Percentiles rank a stretch among this genome's conserved stretches.
These are phyloP conservation scores for Copidosoma aretas DNA, from an alignment of 2,888 invertebrate species.

Conservation along the genomic window DNA sequence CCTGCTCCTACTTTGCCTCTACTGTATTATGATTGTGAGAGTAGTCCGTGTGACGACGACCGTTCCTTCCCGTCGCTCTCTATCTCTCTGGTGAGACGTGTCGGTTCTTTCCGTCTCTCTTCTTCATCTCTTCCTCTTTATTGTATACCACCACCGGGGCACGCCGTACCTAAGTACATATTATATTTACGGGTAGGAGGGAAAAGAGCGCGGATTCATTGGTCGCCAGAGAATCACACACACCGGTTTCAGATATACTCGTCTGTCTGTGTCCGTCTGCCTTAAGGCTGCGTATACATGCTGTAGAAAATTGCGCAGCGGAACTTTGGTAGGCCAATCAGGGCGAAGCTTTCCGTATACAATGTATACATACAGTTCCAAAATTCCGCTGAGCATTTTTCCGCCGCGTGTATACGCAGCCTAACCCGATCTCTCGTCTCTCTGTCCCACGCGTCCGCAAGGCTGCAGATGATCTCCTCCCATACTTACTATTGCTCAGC, in stretches of 20 bases:
- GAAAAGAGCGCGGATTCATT: slow-evolving; percentile 20
- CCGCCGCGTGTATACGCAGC: too few species aligned
- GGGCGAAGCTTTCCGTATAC: too few species aligned
- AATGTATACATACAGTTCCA: too few species aligned
- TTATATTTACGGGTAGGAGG: slow-evolving; percentile 2
- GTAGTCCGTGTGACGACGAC: not conserved
- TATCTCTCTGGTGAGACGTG: too few species aligned
- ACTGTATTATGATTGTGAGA: not conserved
- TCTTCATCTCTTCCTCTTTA: not conserved
- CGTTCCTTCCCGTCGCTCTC: not conserved
- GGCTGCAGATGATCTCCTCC: not conserved
- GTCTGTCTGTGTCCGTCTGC: too few species aligned
- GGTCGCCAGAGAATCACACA: slow-evolving; percentile 6
- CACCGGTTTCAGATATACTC: not conserved
- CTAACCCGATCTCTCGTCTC: not conserved
- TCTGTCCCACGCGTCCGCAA: not conserved
- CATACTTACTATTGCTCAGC: not conserved
- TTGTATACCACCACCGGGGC: too few species aligned
- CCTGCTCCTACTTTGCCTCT: not conserved
- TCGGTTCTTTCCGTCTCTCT: not conserved
- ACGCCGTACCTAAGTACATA: too few species aligned
- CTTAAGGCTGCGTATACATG: too few species aligned
- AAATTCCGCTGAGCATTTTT: too few species aligned
- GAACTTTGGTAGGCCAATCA: too few species aligned
- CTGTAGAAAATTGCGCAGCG: too few species aligned